Evolutionary conservation across 2,888 invertebrate species (phyloP), one percentile per base, ranked within the genome.

Genomic region (Lapara coniferarum): DNA sequence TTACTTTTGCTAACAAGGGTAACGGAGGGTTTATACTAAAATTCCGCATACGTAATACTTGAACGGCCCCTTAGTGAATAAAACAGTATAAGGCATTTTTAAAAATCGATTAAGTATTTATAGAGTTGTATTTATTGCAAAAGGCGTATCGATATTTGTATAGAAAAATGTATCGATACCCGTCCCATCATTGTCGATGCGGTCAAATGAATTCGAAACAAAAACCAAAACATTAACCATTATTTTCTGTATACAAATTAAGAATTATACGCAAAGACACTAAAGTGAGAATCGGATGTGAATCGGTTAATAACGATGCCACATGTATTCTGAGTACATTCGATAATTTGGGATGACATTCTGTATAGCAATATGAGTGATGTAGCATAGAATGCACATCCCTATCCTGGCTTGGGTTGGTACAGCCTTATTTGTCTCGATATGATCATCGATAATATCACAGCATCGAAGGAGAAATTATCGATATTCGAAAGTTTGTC

Each of bases 231-330:
- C 12, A 13, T 63, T 63, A 63, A 63, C 49, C 59, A 59, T 63
- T 63, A 46, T 46, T 49, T 58, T 63, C n/a, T 63, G 14, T 63
- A 13, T 6, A 63, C 49, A 19, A 63, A 55, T 19, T 10, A 63
- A 63, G 46, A 19, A 19, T 19, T 63, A 37, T 63, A 63, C 56
- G 16, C 25, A 63, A 80, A 82, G 85, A 85, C 85, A 75, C 71
- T 73, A 77, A 82, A 84, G 85, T 85, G 84, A 85, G 84, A 83
- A 77, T 80, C 74, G 72, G 77, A 44, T 70, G 73, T 74, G 71
- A 75, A 73, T 73, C 75, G 77, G 75, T 6, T 5, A 53, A 72
- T 75, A 73, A 71, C 70, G 56, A 69, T 66, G 70, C 68, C 72
- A 72, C 73, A 70, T 77, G 77, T 75, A 75, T 74, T 71, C 73